Evolutionary conservation across 2,113 vertebrate genomes (phyloP), one percentile per base, ranked within the genome.

Genomic region (Trichechus manatus): DNA sequence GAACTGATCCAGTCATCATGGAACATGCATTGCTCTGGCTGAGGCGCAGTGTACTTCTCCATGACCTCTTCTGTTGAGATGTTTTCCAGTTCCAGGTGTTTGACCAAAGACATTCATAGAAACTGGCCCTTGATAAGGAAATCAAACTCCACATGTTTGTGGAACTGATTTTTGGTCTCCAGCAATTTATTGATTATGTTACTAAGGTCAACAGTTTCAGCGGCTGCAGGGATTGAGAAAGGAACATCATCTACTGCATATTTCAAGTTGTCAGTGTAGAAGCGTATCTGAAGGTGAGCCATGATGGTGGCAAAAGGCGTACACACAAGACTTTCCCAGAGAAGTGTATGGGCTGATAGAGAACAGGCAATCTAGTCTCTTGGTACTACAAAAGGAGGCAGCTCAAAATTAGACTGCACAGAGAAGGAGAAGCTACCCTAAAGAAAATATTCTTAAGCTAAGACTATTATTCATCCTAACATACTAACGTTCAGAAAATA

Each of bases 1-100:
- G 99, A 99, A 97, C 99, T 99, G 96, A 99, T 99, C 99, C 99
- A 99, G 98, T 99, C 99, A 8, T 99, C 99, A 0, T 99, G 99
- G 98, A 99, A 99, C 98, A 99, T 99, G 93, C 99, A 99, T 88
- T 99, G 99, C 98, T 99, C 99, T 0, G 99, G 99, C 95, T 99
- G 99, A 10, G 99, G 99, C 4, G 99, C 99, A 5, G 98, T 99
- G 53, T 99, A 99, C 93, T 99, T 99, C 98, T 99, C 99, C 72
- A 99, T 99, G 87, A 99, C 99, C 14, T 99, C 99, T 99, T 99
- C 99, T 7, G 99, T 99, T 27, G 99, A 99, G 97, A 99, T 99
- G 87, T 99, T 99, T 94, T 99, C 99, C 14, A 97, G 96, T 81
- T 99, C 99, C 99, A 99, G 99, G 97, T 99, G 99, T 5, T 97